A percentile compares a stretch with the other conserved stretches of the same genome.
These are phyloP conservation scores for Conchocele bisecta DNA, from an alignment of 2,888 invertebrate genomes.

Conservation along the genomic window DNA sequence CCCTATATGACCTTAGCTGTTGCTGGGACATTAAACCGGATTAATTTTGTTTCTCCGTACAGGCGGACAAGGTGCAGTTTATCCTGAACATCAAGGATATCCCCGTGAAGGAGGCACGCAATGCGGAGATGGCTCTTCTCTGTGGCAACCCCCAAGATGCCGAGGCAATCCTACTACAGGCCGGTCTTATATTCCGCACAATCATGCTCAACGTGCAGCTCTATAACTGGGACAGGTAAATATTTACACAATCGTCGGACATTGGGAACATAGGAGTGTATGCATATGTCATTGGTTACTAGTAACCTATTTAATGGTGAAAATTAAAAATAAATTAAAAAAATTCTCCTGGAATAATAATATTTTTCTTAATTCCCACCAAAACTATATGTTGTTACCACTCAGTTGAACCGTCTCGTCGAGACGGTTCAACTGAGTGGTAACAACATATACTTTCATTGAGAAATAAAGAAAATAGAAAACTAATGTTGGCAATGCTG, in stretches of 20 bases:
- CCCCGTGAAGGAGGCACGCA: slow-evolving; percentile 84
- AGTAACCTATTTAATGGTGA: too few relatives aligned
- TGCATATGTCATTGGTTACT: too few relatives aligned
- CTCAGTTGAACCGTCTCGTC: too few relatives aligned
- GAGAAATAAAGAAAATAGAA: too few relatives aligned
- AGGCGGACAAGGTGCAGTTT: slow-evolving; percentile 84
- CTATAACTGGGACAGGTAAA: slow-evolving; percentile 89
- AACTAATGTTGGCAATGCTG: slow-evolving; percentile 87
- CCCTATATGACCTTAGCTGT: too few relatives aligned
- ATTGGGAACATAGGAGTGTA: too few relatives aligned
- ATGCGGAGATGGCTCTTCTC: slow-evolving; percentile 88
- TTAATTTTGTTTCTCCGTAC: slow-evolving; percentile 25
- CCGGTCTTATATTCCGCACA: slow-evolving; percentile 88
- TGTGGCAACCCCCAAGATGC: slow-evolving; percentile 88
- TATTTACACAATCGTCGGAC: too few relatives aligned
- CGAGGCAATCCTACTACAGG: slow-evolving; percentile 87
- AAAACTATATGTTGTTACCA: too few relatives aligned
- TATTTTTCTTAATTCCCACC: too few relatives aligned
- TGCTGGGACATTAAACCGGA: background rate
- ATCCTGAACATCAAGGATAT: slow-evolving; percentile 82
- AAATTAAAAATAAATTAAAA: too few relatives aligned
- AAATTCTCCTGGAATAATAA: slow-evolving; percentile 81
- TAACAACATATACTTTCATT: too few relatives aligned
- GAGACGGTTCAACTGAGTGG: too few relatives aligned
- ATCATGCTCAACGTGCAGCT: slow-evolving; percentile 88